Percentiles rank a stretch among this genome's conserved stretches.
These are phyloP conservation scores for Ctenochaetus hawaiiensis DNA, from an alignment of 2,797 vertebrate species.

Conservation along the genomic window DNA sequence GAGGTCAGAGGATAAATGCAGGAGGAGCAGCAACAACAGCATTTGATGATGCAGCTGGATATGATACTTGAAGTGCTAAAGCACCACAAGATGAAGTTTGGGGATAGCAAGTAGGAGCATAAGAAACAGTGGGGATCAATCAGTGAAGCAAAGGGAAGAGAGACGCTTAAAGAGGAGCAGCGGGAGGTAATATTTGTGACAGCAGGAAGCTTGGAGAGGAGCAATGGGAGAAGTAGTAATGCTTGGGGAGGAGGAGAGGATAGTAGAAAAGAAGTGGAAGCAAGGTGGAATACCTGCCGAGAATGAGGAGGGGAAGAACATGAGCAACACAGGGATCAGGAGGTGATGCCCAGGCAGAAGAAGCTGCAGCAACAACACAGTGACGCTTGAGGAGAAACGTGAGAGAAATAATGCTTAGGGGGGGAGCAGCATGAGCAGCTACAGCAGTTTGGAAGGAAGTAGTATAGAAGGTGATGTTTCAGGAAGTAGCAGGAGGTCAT, in stretches of 20 bases:
- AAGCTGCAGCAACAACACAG: neutral
- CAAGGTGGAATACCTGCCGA: neutral
- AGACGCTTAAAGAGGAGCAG: neutral
- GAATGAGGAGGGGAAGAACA: neutral
- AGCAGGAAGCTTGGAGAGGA: neutral
- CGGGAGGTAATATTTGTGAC: neutral
- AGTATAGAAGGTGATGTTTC: neutral
- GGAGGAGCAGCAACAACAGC: neutral
- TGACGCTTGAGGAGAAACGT: neutral
- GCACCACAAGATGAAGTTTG: neutral
- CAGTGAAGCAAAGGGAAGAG: neutral
- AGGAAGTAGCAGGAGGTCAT: slow-evolving; percentile 8
- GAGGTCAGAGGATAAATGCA: neutral
- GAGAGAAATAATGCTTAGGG: neutral
- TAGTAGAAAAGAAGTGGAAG: no score
- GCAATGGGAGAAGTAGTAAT: neutral
- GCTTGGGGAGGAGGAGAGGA: neutral
- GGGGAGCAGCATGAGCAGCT: neutral
- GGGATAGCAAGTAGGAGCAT: neutral
- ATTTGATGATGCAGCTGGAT: neutral
- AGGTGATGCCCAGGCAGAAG: neutral
- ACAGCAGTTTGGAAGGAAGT: neutral
- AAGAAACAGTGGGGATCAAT: neutral
- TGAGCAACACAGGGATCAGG: neutral
- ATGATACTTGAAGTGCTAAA: no score